A percentile compares a stretch with the other conserved stretches of the same genome.
phyloP scores from a whole-genome alignment of 2,888 invertebrate genomes.

The Tholera decimalis region DNA sequence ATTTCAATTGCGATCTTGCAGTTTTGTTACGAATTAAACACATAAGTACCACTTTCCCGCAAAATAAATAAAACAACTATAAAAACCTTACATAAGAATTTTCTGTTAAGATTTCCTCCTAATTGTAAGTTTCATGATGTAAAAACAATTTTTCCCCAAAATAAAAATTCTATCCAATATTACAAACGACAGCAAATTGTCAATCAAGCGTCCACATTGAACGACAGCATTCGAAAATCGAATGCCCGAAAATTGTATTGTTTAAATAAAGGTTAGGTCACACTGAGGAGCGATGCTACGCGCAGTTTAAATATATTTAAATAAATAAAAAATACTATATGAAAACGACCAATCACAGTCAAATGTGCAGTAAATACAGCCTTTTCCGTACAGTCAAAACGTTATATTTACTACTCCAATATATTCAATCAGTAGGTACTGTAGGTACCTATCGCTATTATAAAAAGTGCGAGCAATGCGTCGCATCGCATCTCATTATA shows the following conservation, averaged over 20 bases:
- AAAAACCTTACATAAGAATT: constrained; percentile 5
- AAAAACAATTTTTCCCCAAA: constrained; percentile 22
- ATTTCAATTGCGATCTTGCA: constrained; percentile 38
- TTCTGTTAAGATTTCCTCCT: neutral
- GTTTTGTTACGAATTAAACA: constrained; percentile 45
- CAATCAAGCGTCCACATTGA: constrained; percentile 51
- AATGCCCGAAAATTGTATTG: constrained; percentile 15
- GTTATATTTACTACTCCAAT: neutral
- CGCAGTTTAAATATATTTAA: neutral
- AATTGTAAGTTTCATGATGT: constrained; percentile 3
- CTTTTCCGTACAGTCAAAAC: neutral
- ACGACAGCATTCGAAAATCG: constrained; percentile 38
- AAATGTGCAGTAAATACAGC: too few species aligned
- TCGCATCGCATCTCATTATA: neutral
- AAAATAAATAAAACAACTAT: neutral
- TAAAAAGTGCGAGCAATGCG: neutral
- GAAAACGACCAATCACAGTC: too few species aligned
- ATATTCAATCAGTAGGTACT: neutral
- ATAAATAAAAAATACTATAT: too few species aligned
- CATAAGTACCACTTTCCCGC: too few species aligned
- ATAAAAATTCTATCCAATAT: constrained; percentile 27
- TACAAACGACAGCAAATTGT: constrained; percentile 48
- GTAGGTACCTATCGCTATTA: neutral
- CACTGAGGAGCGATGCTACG: neutral
- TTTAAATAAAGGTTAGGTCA: constrained; percentile 8